Percentiles rank a stretch among this genome's conserved stretches.
phyloP scores from a whole-genome alignment of 92 coral and sea anemone genomes.

The Metridium senile region DNA sequence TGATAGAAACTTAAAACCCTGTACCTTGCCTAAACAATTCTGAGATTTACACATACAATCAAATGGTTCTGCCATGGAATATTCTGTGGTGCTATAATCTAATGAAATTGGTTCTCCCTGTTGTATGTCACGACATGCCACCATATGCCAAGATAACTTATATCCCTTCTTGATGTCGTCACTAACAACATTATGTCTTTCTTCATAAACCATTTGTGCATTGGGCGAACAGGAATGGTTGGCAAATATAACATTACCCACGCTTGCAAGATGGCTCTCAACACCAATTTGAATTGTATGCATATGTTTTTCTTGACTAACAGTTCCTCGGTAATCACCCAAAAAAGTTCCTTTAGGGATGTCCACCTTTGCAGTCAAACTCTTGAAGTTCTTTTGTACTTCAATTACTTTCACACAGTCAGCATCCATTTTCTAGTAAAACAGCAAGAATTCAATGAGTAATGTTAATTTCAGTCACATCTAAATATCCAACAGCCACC shows the following conservation, averaged over 20 bases:
- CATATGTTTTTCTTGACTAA: conserved; percentile 2
- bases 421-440: conserved; percentile 49
- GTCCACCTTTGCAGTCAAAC: conserved; percentile 47
- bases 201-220: conserved; percentile 40
- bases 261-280: conserved; percentile 38
- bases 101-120: conserved; percentile 50
- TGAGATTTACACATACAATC: conserved; percentile 51
- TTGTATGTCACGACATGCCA: conserved; percentile 51
- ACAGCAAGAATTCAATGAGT: neutral
- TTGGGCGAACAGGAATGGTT: conserved; percentile 67
- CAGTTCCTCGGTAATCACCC: conserved; percentile 60
- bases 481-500: too few relatives aligned
- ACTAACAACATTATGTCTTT: conserved; percentile 9
- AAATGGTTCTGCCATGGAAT: conserved; percentile 43
- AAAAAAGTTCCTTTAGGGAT: conserved; percentile 51
- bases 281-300: conserved; percentile 48
- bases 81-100: conserved; percentile 60
- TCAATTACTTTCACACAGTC: conserved; percentile 39
- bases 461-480: too few relatives aligned
- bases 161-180: neutral
- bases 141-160: conserved; percentile 45
- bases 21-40: conserved; percentile 38
- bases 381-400: conserved; percentile 31
- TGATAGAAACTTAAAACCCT: conserved; percentile 1
- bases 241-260: conserved; percentile 15